Evolutionary conservation across 2,797 vertebrate species (phyloP), one percentile per base, ranked within the genome.

Genomic region (Fistularia commersonii): DNA sequence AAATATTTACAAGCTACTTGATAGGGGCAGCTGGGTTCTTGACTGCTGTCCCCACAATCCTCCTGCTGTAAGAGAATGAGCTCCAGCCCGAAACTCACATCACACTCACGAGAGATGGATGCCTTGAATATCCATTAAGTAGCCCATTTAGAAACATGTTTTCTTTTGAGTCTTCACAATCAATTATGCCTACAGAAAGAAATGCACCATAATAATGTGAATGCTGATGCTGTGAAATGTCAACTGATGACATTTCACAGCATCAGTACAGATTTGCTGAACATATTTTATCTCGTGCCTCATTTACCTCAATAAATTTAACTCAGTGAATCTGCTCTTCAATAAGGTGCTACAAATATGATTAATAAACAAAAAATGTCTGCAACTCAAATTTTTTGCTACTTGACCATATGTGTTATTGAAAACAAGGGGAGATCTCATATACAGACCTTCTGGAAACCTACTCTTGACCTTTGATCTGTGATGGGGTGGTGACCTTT

Each of bases 1-100:
- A 90, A 91, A 88, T 84, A 90, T 91, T 89, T 84, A 91, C 79
- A 57, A 82, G 89, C 56, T 74, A 90, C 78, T 80, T 77, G 87
- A 91, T 90, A 88, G 72, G 81, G 69, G 70, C 58, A 65, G 61
- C 69, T 55, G 66, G 64, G 62, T 69, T 71, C 64, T 72, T 61
- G 58, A 54, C 72, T 77, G 67, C 70, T 61, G 79, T 81, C 69
- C 74, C 73, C 41, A 10, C 53, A 60, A 74, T 80, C 64, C 76
- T 72, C 56, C 80, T 71, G 67, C 66, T 69, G 61, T 31, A 41
- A 43, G 41, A 49, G 41, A 5, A 32, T 7, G 10, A 57, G 48
- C 66, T 61, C 41, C 61, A 53, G 43, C 63, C 55, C 68, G 41
- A 42, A 13, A 54, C 53, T 64, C 55, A 63, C 68, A 65, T 64